These are phyloP conservation scores for Rhincodon typus DNA, from an alignment of 2,797 vertebrate species.

Conservation along the genomic window DNA sequence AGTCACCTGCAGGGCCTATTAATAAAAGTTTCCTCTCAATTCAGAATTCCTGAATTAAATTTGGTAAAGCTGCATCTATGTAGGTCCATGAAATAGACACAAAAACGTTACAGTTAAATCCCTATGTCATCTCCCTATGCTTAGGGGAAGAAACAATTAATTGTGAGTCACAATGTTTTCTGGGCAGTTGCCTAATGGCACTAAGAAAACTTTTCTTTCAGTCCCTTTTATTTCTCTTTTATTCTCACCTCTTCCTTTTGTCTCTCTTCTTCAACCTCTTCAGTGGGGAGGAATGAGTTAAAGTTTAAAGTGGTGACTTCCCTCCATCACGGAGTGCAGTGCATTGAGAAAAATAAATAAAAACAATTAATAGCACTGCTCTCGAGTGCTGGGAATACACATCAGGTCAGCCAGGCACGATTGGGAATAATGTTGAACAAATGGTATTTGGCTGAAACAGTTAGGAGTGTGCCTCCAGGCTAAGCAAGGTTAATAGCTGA, in stretches of 20 bases:
- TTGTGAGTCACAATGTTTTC: background rate
- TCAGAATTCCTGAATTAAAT: background rate
- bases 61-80: too few relatives aligned
- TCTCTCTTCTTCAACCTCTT: too few relatives aligned
- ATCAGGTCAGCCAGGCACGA: rapidly evolving
- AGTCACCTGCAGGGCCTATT: background rate
- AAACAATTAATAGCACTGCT: conserved; percentile 3
- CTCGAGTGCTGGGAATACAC: conserved; percentile 40
- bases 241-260: background rate
- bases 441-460: conserved; percentile 42
- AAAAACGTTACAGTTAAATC: background rate
- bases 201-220: background rate
- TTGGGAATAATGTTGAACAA: conserved; percentile 43
- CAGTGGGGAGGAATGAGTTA: background rate
- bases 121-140: background rate
- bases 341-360: background rate
- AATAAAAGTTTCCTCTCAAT: background rate
- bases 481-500: conserved; percentile 55
- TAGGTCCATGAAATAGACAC: background rate
- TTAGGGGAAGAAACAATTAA: background rate
- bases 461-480: conserved; percentile 47
- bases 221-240: background rate
- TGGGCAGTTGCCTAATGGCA: background rate
- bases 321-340: too few relatives aligned
- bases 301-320: background rate